Evolutionary conservation across 2,797 vertebrate genomes (phyloP).

Genomic region (Morus bassanus): DNA sequence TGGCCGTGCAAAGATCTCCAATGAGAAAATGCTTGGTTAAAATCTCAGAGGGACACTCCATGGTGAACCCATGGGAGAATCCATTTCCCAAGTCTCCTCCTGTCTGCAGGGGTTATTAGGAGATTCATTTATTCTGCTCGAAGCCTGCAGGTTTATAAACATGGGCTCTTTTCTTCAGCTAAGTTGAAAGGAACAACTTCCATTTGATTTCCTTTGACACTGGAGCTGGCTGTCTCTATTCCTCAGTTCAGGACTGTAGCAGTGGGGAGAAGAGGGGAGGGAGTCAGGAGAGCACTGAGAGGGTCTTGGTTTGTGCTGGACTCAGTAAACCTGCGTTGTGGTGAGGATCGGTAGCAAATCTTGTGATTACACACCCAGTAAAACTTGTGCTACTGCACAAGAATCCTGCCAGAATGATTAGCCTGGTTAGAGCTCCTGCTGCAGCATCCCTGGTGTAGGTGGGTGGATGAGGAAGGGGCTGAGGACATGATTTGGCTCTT

Average conservation of each 20-base stretch:
- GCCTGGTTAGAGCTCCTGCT: neutral
- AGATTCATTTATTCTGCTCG: conserved; percentile 50
- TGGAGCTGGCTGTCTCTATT: neutral
- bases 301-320: neutral
- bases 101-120: neutral
- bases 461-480: neutral
- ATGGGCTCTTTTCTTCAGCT: conserved; percentile 42
- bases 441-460: neutral
- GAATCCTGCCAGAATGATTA: neutral
- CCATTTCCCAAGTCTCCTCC: neutral
- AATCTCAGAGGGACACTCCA: neutral
- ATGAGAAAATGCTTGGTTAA: neutral
- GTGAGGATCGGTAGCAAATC: neutral
- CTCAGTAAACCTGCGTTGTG: neutral
- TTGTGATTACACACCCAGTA: neutral
- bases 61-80: neutral
- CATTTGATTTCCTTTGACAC: conserved; percentile 61
- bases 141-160: conserved; percentile 48
- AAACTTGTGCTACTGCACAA: neutral
- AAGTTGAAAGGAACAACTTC: conserved; percentile 56
- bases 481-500: neutral
- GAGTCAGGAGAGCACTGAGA: neutral
- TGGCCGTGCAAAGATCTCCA: neutral
- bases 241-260: neutral
- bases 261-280: neutral